These are phyloP conservation scores for Chrosomus eos DNA, from an alignment of 2,797 vertebrate genomes.

Conservation along the genomic window DNA sequence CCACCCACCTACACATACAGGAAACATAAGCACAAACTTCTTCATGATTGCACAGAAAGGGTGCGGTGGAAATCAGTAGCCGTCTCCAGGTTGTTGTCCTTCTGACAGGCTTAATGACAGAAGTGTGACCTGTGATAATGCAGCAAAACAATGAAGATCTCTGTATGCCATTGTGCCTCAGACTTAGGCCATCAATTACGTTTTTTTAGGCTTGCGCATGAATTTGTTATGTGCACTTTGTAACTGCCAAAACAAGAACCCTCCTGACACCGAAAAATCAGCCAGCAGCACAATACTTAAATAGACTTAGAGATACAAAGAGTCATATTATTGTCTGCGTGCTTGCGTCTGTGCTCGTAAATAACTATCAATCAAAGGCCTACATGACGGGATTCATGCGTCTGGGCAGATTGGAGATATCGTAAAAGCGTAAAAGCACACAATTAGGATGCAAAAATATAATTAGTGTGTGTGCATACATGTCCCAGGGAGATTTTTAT, in stretches of 20 bases:
- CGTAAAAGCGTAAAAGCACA: neutral
- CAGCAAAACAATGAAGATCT: constrained; percentile 34
- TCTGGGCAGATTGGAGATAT: constrained; percentile 21
- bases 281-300: constrained; percentile 40
- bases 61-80: neutral
- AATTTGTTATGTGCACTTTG: constrained; percentile 37
- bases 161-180: constrained; percentile 36
- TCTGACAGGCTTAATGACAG: constrained; percentile 24
- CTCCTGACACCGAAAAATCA: constrained; percentile 35
- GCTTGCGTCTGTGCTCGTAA: constrained; percentile 16
- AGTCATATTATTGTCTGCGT: constrained; percentile 36
- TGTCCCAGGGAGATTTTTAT: neutral
- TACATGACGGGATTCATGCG: constrained; percentile 26
- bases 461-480: neutral
- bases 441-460: neutral
- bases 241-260: constrained; percentile 42
- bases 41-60: constrained; percentile 11
- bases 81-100: constrained; percentile 25
- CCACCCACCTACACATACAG: constrained; percentile 18
- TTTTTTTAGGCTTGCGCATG: constrained; percentile 8
- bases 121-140: constrained; percentile 44
- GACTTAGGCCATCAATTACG: constrained; percentile 11
- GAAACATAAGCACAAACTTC: neutral
- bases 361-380: constrained; percentile 46
- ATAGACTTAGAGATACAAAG: constrained; percentile 38